Evolutionary conservation across 1,140 invertebrate species (phyloP).

Genomic region (Diploscapter pachys): DNA sequence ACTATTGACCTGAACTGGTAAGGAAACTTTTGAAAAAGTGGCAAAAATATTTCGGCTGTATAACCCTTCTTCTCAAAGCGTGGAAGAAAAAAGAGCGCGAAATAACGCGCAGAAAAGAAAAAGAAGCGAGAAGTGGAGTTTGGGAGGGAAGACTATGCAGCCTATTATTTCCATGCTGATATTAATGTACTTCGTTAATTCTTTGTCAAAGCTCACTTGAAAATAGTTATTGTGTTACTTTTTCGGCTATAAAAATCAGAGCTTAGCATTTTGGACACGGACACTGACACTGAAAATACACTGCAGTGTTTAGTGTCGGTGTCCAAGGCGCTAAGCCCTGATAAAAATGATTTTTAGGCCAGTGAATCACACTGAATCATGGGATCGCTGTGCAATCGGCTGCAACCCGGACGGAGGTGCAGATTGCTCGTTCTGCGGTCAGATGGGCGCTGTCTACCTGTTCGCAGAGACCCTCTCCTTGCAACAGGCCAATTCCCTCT

Average conservation of each 20-base stretch:
- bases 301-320: too few relatives aligned
- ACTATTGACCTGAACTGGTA: slow-evolving; percentile 98
- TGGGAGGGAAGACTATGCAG: too few relatives aligned
- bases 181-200: too few relatives aligned
- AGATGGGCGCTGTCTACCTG: slow-evolving; percentile 97
- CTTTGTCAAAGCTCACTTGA: too few relatives aligned
- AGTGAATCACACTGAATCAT: slow-evolving; percentile 70
- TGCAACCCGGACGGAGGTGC: slow-evolving; percentile 54
- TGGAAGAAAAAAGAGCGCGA: background rate
- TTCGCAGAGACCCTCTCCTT: slow-evolving; percentile 93
- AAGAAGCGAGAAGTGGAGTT: too few relatives aligned
- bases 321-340: background rate
- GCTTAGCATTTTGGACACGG: background rate
- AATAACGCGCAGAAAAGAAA: background rate
- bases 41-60: too few relatives aligned
- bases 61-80: too few relatives aligned
- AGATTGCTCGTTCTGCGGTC: slow-evolving; percentile 85
- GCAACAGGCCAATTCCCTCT: slow-evolving; percentile 65
- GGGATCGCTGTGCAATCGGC: slow-evolving; percentile 98
- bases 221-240: background rate
- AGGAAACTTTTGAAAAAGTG: slow-evolving; percentile 60
- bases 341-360: slow-evolving; percentile 29
- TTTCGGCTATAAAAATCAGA: background rate
- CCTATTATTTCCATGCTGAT: too few relatives aligned
- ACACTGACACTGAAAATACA: too few relatives aligned